Base-by-base conservation (phyloP, 2,888 invertebrate genomes). In the Mechanitis messenoides region DNA sequence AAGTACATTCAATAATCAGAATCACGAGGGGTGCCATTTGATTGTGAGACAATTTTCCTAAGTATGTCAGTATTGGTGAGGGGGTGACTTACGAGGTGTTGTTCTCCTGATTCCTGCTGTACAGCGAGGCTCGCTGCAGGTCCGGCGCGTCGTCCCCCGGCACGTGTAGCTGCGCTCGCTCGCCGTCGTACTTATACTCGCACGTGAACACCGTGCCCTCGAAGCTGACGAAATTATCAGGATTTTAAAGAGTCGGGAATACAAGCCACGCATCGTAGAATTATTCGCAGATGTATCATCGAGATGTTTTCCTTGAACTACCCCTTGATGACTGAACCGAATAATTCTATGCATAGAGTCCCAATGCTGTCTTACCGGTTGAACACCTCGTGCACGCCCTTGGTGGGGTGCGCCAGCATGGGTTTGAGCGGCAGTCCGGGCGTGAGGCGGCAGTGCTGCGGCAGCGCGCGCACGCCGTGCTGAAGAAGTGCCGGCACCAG, bases 161-260 rank as follows among this genome's bases (percentile, higher is more conserved):
- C 71, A 91, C 87, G 81, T 91, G 85, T 7, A 96, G 94, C 92
- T 98, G 99, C 0, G 98, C 99, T 72, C 99, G 92, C 91, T 99
- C 99, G 0, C 99, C 99, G 85, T 99, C 99, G 83, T 99, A 99
- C 83, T 99, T 99, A 93, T 95, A 99, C 88, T 99, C 99, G 82
- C 99, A 99, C 0, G 98, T 98, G 82, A 99, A 99, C 73, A 93
- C 92, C 68, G 95, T 91, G 12, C 94, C 94, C 64, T 96, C 96
- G 84, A 97, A 97, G 63, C 92, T 88, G 67, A 31, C 7, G 20
- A 55, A 33, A 56, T 9, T 55, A 7, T 2, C 33, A 60, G n/a
- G 5, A 46, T 20, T 20, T 20, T 20, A 20, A 20, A 20, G 20
- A 20, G 20, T 20, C 20, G 20, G 20, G 20, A 20, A 20, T 20